Base-by-base conservation (phyloP, 2,797 vertebrate genomes). In the Chloroceryle inda region DNA sequence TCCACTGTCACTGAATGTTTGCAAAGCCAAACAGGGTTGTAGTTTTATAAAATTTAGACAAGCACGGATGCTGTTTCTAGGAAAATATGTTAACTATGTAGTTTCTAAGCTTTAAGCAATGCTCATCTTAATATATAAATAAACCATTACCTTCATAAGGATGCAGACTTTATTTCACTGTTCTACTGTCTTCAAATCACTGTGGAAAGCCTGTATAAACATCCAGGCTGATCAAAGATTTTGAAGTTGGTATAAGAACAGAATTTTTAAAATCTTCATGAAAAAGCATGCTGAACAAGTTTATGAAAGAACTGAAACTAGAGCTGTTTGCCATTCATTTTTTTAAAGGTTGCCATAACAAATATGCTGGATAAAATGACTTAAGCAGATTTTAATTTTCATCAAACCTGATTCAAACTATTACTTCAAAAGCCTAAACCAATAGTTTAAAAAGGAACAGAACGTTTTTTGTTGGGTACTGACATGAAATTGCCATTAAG, bases 341-440 rank as follows among this genome's bases (percentile, higher is more conserved):
- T 88, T 82, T 66, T 74, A 67, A 79, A 66, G 73, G 56, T 63
- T 94, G 58, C 78, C 49, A 81, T 21, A 83, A 67, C 52, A 96
- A 87, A 55, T 7, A 59, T 10, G 26, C 69, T n/a, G 66, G 74
- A 47, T 88, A 71, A 67, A 93, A 69, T 76, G 1, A 89, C 58
- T 93, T 77, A 12, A 80, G 64, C 55, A 69, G 27, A 23, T 92
- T 89, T 64, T 85, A 19, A 77, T 69, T 52, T 61, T 29, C 58
- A 91, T 74, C 64, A 89, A 67, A 66, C 50, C 38, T 50, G 22
- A 87, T 69, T 89, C 50, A 85, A 78, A 45, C 10, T 58, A 66
- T 78, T 27, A 85, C 76, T 96, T 92, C 61, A 94, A 81, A 95
- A 82, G 56, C 59, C 64, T 62, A 59, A 89, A 77, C 47, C 8